Conservation (phyloP, 2,113 vertebrate species). For the Hypocryptadius cinnamomeus region DNA sequence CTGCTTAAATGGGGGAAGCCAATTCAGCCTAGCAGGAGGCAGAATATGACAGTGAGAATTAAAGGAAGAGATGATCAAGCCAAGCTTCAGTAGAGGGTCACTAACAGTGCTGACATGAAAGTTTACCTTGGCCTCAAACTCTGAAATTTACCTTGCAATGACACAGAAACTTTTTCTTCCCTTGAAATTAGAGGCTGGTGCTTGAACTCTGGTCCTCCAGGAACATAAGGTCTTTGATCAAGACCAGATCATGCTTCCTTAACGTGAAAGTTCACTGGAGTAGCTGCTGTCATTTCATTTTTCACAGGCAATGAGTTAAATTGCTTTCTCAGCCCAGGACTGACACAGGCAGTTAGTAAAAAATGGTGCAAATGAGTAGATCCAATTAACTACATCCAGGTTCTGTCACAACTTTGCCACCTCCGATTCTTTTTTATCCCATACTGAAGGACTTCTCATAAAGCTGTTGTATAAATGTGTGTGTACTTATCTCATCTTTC, state of each 20-base stretch:
- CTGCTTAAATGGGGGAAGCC: not conserved
- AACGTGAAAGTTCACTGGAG: constrained; percentile 17
- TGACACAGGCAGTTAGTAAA: not conserved
- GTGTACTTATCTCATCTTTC: not conserved
- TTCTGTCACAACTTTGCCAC: not conserved
- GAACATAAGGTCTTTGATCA: constrained; percentile 27
- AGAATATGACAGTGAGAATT: not conserved
- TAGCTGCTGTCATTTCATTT: constrained; percentile 43
- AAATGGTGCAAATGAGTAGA: not conserved
- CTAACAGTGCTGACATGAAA: not conserved
- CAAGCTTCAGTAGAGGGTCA: not conserved
- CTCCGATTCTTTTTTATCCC: rapidly evolving
- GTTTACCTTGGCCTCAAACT: not conserved
- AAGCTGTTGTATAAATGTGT: not conserved
- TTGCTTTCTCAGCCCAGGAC: not conserved
- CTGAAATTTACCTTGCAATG: not conserved
- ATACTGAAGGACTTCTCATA: not conserved
- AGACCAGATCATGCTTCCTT: not conserved
- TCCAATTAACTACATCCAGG: constrained; percentile 25
- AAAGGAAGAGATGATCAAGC: not conserved
- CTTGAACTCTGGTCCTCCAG: constrained; percentile 23
- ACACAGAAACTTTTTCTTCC: not conserved
- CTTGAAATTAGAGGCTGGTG: not conserved
- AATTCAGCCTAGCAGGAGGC: not conserved
- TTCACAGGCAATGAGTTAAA: constrained; percentile 30